These are phyloP conservation scores for Cataglyphis hispanica DNA, from an alignment of 1,140 invertebrate species.

Conservation along the genomic window DNA sequence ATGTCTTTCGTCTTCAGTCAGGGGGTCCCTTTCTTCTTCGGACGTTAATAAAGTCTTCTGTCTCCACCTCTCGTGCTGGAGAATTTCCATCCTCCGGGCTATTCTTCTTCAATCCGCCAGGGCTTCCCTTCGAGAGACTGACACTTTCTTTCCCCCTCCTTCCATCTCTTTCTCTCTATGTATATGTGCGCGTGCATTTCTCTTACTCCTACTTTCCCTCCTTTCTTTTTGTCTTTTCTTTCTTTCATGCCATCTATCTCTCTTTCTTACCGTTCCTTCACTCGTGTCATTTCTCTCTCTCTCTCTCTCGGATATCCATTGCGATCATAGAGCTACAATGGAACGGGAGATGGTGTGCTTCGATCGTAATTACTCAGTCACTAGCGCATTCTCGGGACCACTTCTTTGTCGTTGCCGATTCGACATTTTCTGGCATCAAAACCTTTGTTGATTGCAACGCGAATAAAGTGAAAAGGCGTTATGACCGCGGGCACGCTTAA, in stretches of 20 bases:
- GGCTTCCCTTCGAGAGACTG: constrained; percentile 3
- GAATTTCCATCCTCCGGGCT: constrained; percentile 75
- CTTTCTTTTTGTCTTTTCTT: neutral
- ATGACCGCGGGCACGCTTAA: neutral
- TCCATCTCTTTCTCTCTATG: neutral
- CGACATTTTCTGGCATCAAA: constrained; percentile 63
- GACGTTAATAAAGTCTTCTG: constrained; percentile 80
- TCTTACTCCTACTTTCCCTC: neutral
- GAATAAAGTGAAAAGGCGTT: neutral
- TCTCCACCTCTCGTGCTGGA: constrained; percentile 53
- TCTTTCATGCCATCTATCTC: constrained; percentile 1
- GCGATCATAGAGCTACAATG: constrained; percentile 80
- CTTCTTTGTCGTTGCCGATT: constrained; percentile 67
- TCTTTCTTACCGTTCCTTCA: constrained; percentile 1
- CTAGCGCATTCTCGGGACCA: constrained; percentile 80
- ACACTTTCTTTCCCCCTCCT: neutral
- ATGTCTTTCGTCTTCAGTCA: constrained; percentile 64
- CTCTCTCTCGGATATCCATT: constrained; percentile 72
- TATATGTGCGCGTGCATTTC: neutral
- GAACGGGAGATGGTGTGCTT: constrained; percentile 68
- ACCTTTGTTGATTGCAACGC: constrained; percentile 20
- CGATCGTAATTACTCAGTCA: constrained; percentile 81
- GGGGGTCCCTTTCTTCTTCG: constrained; percentile 32
- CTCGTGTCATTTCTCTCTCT: constrained; percentile 30
- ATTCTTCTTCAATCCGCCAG: constrained; percentile 70